phyloP scores from a whole-genome alignment of 1,140 invertebrate species.

The Papilio polytes region DNA sequence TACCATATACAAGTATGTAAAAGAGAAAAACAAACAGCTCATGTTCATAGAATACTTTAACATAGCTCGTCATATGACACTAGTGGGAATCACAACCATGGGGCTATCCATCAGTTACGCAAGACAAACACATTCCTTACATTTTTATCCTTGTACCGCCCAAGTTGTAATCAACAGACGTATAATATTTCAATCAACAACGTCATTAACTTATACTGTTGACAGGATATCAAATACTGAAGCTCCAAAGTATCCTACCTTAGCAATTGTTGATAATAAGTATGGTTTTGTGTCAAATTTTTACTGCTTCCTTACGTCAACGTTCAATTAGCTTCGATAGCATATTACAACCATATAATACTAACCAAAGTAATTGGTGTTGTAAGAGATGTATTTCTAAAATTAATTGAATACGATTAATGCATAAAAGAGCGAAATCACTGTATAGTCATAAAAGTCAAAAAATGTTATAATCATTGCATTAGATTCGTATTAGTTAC shows the following conservation, averaged over 20 bases:
- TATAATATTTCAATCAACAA: constrained; percentile 1
- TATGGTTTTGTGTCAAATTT: background rate
- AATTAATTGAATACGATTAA: background rate
- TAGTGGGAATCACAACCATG: background rate
- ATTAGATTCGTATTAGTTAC: constrained; percentile 12
- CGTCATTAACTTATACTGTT: background rate
- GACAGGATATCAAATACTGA: constrained; percentile 1
- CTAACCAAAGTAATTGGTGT: no score
- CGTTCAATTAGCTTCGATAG: background rate
- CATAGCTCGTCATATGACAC: background rate
- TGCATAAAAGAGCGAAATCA: background rate
- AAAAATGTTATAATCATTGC: background rate
- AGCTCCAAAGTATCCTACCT: background rate
- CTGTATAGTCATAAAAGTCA: background rate
- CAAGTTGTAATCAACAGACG: background rate
- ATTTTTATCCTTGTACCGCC: background rate
- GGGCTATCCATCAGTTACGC: background rate
- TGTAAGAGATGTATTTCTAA: background rate
- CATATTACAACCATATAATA: no score
- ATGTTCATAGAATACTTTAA: background rate
- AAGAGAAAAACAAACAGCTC: background rate
- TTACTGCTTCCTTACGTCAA: background rate
- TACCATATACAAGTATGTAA: no score
- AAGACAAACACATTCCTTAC: constrained; percentile 11
- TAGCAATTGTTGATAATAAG: background rate